Conservation (phyloP, 2,888 invertebrate species). For the Macrosiphum euphorbiae region DNA sequence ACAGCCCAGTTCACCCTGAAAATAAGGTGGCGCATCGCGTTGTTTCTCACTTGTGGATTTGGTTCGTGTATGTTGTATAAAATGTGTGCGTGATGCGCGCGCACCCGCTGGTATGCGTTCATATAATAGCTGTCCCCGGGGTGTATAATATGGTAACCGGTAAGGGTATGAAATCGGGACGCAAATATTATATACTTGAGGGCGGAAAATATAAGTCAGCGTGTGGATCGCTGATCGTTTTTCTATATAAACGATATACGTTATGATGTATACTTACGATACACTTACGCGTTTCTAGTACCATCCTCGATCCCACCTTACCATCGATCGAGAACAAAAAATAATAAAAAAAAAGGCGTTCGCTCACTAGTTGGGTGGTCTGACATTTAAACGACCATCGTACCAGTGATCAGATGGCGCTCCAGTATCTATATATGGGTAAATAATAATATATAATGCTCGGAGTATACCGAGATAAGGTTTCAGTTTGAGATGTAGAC, state of each 20-base stretch:
- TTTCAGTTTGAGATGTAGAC: not conserved
- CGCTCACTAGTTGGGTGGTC: not conserved
- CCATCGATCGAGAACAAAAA: not conserved
- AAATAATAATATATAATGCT: not conserved
- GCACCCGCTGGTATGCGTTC: not conserved
- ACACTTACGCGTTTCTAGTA: not conserved
- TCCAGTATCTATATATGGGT: not conserved
- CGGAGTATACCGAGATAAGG: not conserved
- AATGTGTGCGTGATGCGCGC: not conserved
- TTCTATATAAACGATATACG: not conserved
- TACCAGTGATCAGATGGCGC: not conserved
- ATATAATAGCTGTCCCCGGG: not conserved
- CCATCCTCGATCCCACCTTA: not conserved
- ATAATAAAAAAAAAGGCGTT: constrained; percentile 5
- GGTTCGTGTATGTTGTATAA: not conserved
- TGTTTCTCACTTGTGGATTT: not conserved
- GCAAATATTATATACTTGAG: not conserved
- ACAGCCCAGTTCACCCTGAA: not conserved
- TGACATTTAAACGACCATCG: not conserved
- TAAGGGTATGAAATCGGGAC: not conserved
- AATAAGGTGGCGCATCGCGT: not conserved
- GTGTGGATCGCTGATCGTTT: not conserved
- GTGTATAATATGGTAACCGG: not conserved
- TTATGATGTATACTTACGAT: not conserved
- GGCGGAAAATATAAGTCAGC: not conserved